Evolutionary conservation across 2,797 vertebrate species (phyloP).

Genomic region (Sebastolobus altivelis): DNA sequence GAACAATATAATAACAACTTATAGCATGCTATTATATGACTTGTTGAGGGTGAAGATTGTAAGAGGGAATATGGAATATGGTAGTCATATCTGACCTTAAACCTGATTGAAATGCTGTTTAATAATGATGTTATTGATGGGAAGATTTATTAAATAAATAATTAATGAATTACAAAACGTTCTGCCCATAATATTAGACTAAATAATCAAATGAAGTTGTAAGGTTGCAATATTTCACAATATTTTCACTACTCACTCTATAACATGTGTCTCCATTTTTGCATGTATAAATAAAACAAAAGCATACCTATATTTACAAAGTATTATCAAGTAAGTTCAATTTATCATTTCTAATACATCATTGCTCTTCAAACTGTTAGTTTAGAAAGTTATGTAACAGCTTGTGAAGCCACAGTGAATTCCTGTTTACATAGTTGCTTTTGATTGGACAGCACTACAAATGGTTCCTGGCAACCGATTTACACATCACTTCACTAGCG

Average conservation of each 20-base stretch:
- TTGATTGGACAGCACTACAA: background rate
- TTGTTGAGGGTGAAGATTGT: background rate
- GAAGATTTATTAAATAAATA: background rate
- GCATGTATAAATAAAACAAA: background rate
- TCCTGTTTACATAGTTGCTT: background rate
- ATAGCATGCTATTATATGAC: background rate
- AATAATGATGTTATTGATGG: background rate
- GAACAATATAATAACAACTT: background rate
- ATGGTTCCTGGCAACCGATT: background rate
- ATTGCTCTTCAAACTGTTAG: background rate
- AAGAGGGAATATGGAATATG: background rate
- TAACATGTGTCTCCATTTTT: background rate
- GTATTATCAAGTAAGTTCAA: background rate
- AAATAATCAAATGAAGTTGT: background rate
- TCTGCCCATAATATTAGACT: background rate
- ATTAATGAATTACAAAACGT: background rate
- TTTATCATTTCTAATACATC: background rate
- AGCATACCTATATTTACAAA: background rate
- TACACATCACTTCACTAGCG: background rate
- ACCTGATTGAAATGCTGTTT: conserved; percentile 1
- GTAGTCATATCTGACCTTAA: background rate
- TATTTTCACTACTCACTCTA: background rate
- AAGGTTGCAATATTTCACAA: background rate
- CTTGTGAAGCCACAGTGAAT: background rate
- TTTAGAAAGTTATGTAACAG: background rate